Conservation (phyloP, 2,797 vertebrate genomes). For the Rhincodon typus region DNA sequence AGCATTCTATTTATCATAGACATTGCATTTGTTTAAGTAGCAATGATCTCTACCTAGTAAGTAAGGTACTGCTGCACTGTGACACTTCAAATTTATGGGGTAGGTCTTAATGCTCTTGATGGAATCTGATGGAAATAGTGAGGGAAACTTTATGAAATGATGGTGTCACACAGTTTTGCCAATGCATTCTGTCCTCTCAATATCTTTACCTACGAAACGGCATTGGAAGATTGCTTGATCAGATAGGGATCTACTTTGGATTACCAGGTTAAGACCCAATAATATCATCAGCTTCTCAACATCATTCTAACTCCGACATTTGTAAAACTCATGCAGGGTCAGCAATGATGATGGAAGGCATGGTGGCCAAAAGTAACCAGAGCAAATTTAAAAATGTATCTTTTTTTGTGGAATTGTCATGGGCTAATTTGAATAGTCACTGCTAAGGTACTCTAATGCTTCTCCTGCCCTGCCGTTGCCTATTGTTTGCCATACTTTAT, state of each 20-base stretch:
- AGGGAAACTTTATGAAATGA: background rate
- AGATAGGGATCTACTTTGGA: background rate
- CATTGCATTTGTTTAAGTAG: background rate
- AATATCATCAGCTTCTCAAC: background rate
- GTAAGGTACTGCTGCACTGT: background rate
- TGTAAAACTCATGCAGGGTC: background rate
- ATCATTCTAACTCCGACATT: background rate
- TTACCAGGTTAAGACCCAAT: background rate
- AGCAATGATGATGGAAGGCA: background rate
- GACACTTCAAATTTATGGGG: background rate
- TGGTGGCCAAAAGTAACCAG: background rate
- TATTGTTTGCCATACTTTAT: background rate
- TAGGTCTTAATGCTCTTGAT: background rate
- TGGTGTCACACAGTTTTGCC: background rate
- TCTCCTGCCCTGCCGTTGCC: background rate
- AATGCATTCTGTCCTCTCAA: background rate
- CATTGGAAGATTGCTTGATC: background rate
- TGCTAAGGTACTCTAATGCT: background rate
- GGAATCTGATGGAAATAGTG: background rate
- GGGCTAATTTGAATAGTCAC: background rate
- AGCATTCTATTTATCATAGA: background rate
- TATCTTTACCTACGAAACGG: background rate
- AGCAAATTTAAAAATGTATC: background rate
- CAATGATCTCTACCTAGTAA: background rate
- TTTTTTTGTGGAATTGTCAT: background rate